Conservation (phyloP, 2,888 invertebrate genomes). For the Tetragonisca angustula region DNA sequence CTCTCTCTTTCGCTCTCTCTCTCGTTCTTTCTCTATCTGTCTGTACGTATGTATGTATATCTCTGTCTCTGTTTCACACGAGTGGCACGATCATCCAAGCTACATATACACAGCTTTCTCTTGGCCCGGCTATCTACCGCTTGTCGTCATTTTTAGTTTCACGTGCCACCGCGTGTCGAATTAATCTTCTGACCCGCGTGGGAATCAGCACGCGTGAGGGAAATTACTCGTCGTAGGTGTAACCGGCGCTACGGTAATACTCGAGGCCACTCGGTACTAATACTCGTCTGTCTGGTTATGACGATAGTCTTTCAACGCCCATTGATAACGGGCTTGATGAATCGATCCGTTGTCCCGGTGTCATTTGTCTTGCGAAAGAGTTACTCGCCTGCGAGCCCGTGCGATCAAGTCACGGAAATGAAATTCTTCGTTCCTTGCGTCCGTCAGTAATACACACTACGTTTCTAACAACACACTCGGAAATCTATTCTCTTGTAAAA, state of each 20-base stretch:
- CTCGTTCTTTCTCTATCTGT: background rate
- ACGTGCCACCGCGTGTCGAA: constrained; percentile 26
- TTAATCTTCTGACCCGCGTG: constrained; percentile 41
- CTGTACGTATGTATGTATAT: no score
- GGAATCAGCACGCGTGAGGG: constrained; percentile 20
- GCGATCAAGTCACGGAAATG: background rate
- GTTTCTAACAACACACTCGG: background rate
- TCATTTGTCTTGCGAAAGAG: background rate
- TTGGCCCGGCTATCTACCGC: constrained; percentile 41
- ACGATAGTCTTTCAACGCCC: constrained; percentile 10
- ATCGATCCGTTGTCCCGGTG: constrained; percentile 1
- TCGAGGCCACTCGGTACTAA: constrained; percentile 7
- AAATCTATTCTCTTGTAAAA: background rate
- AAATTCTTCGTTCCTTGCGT: background rate
- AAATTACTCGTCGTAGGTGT: constrained; percentile 18
- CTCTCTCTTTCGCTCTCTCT: background rate
- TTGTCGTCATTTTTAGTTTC: constrained; percentile 60
- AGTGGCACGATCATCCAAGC: background rate
- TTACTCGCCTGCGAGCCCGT: background rate
- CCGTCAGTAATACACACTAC: background rate
- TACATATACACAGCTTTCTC: constrained; percentile 19
- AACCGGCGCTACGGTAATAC: background rate
- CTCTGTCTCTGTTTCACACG: background rate
- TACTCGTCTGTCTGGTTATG: background rate
- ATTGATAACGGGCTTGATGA: constrained; percentile 15